Evolutionary conservation across 2,888 invertebrate genomes (phyloP).

Genomic region (Euplexia lucipara): DNA sequence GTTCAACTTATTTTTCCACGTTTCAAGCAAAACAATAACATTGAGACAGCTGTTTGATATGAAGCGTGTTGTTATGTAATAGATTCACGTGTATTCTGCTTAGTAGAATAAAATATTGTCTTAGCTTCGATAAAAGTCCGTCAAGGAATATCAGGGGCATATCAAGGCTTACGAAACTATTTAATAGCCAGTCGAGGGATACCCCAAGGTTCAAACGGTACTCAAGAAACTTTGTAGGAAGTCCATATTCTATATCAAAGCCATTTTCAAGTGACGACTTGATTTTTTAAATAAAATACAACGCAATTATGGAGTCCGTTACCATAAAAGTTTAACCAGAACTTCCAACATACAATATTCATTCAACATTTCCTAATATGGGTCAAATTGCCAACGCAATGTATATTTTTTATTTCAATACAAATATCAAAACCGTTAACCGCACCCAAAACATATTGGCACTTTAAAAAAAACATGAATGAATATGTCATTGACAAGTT

Average conservation of each 20-base stretch:
- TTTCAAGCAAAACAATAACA: slow-evolving; percentile 42
- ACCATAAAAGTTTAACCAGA: slow-evolving; percentile 23
- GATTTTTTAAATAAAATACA: slow-evolving; percentile 14
- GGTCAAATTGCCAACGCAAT: slow-evolving; percentile 43
- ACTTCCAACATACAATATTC: slow-evolving; percentile 24
- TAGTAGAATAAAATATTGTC: background rate
- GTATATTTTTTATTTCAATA: slow-evolving; percentile 45
- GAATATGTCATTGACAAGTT: slow-evolving; percentile 61
- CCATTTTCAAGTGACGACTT: slow-evolving; percentile 1
- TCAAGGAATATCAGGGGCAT: background rate
- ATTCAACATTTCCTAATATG: slow-evolving; percentile 53
- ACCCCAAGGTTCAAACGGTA: too few relatives aligned
- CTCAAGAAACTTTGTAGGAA: background rate
- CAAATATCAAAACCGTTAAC: slow-evolving; percentile 54
- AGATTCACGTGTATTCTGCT: background rate
- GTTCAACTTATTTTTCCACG: slow-evolving; percentile 43
- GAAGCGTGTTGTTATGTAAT: slow-evolving; percentile 19
- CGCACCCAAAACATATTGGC: slow-evolving; percentile 54
- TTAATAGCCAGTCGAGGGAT: too few relatives aligned
- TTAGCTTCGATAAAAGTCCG: background rate
- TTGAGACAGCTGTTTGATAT: slow-evolving; percentile 49
- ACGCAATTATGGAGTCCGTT: slow-evolving; percentile 2
- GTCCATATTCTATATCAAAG: background rate
- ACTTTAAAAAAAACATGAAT: slow-evolving; percentile 57
- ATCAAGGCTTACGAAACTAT: too few relatives aligned